Base-by-base conservation (phyloP, 1,140 invertebrate species). In the Heliconius hermathena region DNA sequence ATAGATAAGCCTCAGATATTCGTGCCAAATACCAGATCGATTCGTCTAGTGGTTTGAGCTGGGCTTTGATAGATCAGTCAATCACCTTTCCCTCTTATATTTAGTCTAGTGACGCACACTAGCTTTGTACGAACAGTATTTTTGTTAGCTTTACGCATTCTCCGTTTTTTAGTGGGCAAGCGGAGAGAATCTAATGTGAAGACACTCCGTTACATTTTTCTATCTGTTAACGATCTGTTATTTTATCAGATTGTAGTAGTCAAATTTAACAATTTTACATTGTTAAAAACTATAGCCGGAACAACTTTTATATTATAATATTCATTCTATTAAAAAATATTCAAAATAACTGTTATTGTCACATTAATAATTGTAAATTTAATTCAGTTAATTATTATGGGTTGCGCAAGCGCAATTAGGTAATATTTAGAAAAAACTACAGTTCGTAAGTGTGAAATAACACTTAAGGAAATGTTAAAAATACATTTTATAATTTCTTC, bases 11-110 rank as follows among this genome's bases (percentile, higher is more conserved):
- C 8, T 66, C 3, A 22, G 22, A 29, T 26, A 66, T 29, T 16
- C 60, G 22, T 66, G 22, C 60, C 60, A 66, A 26, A 66, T 26
- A 26, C 60, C 60, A 66, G 26, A 66, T 66, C 60, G 60, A 29
- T 29, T 13, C 60, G 22, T 66, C 60, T 66, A 66, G 60, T 66
- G 60, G 60, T 66, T 5, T 1, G 60, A 66, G 22, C 22, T 66
- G n/a, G 60, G 22, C 26, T 66, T 66, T 66, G 60, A 66, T 66
- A 66, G 60, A 66, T 66, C 60, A 66, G 60, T 66, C 60, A 66
- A 66, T 66, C 60, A 66, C 60, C 60, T 66, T 66, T 66, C 3
- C n/a, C 54, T 57, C 60, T 66, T 66, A 66, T 66, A 66, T 66
- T 66, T 66, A 66, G 60, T 29, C 60, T 66, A 66, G 9, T 66